Evolutionary conservation across 1,140 invertebrate species (phyloP).

Genomic region (Drosophila virilis): DNA sequence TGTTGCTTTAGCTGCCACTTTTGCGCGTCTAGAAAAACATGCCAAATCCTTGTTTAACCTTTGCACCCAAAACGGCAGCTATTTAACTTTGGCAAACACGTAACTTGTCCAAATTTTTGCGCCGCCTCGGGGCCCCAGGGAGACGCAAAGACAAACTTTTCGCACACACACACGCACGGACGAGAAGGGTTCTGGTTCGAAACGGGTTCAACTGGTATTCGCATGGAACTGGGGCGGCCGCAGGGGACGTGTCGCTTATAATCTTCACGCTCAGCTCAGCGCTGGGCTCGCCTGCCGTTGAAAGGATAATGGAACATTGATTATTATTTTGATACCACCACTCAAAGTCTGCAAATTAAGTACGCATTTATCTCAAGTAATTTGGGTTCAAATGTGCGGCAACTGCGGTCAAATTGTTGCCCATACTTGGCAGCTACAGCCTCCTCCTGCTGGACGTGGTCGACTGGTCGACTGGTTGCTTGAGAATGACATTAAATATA

Average conservation of each 20-base stretch:
- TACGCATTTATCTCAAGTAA: constrained; percentile 82
- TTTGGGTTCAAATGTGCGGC: constrained; percentile 82
- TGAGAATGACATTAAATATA: constrained; percentile 72
- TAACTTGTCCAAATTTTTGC: constrained; percentile 82
- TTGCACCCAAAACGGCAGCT: constrained; percentile 73
- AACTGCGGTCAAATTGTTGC: constrained; percentile 81
- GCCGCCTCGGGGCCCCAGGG: constrained; percentile 48
- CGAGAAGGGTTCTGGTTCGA: constrained; percentile 35
- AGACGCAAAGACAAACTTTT: constrained; percentile 59
- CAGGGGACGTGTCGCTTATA: constrained; percentile 70
- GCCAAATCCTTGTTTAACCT: constrained; percentile 81
- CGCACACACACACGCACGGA: constrained; percentile 45
- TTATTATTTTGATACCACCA: constrained; percentile 82
- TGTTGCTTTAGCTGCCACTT: constrained; percentile 33
- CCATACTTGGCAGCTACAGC: constrained; percentile 48
- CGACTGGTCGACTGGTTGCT: constrained; percentile 49
- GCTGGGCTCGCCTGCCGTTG: constrained; percentile 44
- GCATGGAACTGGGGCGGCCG: constrained; percentile 20
- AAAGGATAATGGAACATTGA: constrained; percentile 80
- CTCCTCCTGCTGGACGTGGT: constrained; percentile 9
- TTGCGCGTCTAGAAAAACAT: constrained; percentile 59
- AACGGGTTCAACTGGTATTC: constrained; percentile 76
- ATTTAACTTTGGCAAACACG: constrained; percentile 81
- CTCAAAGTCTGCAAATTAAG: constrained; percentile 82
- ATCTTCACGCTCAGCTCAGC: constrained; percentile 73